Evolutionary conservation across 2,888 invertebrate species (phyloP).

Genomic region (Xanthorhoe spadicearia): DNA sequence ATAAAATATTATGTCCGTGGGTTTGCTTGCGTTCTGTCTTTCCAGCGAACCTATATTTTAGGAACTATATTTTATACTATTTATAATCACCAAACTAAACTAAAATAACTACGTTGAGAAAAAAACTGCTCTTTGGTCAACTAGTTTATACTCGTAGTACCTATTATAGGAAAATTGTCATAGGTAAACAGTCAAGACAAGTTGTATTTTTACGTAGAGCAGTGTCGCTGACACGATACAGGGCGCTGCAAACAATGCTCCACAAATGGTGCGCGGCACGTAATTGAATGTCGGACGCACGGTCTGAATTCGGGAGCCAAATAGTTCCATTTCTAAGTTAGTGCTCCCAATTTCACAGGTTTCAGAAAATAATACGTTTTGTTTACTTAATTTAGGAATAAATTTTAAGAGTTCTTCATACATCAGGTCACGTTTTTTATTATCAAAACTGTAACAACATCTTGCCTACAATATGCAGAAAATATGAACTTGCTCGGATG

Average conservation of each 20-base stretch:
- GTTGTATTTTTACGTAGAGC: conserved; percentile 9
- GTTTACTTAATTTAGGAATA: no score
- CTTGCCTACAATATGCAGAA: no score
- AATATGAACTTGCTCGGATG: no score
- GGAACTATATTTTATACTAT: no score
- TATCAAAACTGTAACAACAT: neutral
- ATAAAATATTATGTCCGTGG: no score
- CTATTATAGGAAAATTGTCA: neutral
- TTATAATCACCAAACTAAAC: no score
- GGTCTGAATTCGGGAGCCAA: conserved; percentile 32
- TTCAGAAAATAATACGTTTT: no score
- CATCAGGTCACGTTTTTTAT: neutral
- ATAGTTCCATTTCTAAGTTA: conserved; percentile 24
- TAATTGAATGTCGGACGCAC: conserved; percentile 59
- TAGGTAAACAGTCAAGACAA: neutral
- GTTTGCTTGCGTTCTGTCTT: no score
- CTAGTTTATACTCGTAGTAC: neutral
- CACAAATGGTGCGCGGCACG: conserved; percentile 38
- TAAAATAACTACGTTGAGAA: no score
- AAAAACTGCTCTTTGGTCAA: no score
- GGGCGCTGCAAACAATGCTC: conserved; percentile 41
- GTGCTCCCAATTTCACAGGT: conserved; percentile 1
- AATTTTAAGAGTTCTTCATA: no score
- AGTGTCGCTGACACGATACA: conserved; percentile 17
- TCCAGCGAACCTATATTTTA: no score